A percentile compares a stretch with the other conserved stretches of the same genome.
phyloP scores from a whole-genome alignment of 2,113 vertebrate species.

The Phaethon lepturus region DNA sequence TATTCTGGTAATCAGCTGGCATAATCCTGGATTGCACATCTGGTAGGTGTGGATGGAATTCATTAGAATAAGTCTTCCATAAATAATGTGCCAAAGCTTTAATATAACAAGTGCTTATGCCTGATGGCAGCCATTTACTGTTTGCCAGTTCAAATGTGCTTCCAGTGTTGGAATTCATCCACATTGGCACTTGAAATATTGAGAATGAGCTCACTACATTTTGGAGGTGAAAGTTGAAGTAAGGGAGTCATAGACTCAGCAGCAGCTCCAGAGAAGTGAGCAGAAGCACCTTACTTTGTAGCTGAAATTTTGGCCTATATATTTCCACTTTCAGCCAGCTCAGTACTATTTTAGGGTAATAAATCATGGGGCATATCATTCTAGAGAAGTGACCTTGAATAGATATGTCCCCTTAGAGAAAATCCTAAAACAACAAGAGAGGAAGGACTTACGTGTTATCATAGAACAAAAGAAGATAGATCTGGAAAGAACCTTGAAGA shows the following conservation, averaged over 20 bases:
- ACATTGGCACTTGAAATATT: constrained; percentile 62
- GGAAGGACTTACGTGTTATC: not conserved
- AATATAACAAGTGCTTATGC: constrained; percentile 62
- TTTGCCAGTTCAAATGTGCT: constrained; percentile 73
- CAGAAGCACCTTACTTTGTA: not conserved
- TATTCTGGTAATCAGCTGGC: constrained; percentile 63
- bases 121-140: constrained; percentile 63
- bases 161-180: constrained; percentile 60
- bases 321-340: not conserved
- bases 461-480: not conserved
- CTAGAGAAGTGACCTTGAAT: not conserved
- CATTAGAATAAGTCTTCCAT: constrained; percentile 69
- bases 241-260: not conserved
- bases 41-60: constrained; percentile 71
- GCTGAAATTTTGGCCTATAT: not conserved
- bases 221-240: constrained; percentile 34
- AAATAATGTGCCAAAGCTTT: constrained; percentile 70
- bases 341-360: not conserved
- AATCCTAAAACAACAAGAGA: not conserved
- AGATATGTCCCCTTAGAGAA: not conserved
- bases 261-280: not conserved
- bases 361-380: not conserved
- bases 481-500: constrained; percentile 18
- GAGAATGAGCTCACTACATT: constrained; percentile 30
- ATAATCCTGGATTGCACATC: constrained; percentile 63